Evolutionary conservation across 2,888 invertebrate species (phyloP).

Genomic region (Lamellibrachia satsuma): DNA sequence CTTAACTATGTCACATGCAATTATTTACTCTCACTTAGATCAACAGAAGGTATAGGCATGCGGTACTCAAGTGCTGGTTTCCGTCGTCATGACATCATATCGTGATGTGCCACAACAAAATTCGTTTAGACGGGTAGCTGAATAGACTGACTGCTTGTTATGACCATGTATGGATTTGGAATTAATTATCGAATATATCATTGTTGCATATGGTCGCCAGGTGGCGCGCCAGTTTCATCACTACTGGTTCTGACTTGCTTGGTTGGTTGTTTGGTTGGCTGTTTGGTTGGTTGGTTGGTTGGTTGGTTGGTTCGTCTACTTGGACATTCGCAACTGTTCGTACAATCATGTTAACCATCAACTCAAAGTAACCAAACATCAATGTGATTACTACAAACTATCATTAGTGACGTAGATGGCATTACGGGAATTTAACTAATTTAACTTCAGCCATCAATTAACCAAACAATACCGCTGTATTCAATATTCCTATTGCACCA

Average conservation of each 20-base stretch:
- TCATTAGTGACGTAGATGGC: too few relatives aligned
- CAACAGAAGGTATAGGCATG: not conserved
- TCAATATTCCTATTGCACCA: too few relatives aligned
- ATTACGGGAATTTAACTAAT: too few relatives aligned
- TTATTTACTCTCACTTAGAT: not conserved
- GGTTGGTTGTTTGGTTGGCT: too few relatives aligned
- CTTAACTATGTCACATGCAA: not conserved
- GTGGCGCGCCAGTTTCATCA: not conserved
- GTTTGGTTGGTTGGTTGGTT: too few relatives aligned
- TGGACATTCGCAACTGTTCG: too few relatives aligned
- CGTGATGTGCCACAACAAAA: not conserved
- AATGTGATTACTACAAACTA: too few relatives aligned
- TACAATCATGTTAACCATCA: too few relatives aligned
- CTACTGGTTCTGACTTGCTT: not conserved
- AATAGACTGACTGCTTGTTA: not conserved
- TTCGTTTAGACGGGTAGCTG: not conserved
- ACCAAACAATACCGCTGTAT: too few relatives aligned
- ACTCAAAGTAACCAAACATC: too few relatives aligned
- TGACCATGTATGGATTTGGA: not conserved
- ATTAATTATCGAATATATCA: not conserved
- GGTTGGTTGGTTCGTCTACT: too few relatives aligned
- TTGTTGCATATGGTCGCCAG: slow-evolving; percentile 5
- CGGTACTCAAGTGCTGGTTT: not conserved
- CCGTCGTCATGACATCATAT: not conserved
- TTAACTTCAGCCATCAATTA: too few relatives aligned